Percentiles rank a stretch among this genome's conserved stretches.
phyloP scores from a whole-genome alignment of 2,113 vertebrate genomes.

The Deroptyus accipitrinus region DNA sequence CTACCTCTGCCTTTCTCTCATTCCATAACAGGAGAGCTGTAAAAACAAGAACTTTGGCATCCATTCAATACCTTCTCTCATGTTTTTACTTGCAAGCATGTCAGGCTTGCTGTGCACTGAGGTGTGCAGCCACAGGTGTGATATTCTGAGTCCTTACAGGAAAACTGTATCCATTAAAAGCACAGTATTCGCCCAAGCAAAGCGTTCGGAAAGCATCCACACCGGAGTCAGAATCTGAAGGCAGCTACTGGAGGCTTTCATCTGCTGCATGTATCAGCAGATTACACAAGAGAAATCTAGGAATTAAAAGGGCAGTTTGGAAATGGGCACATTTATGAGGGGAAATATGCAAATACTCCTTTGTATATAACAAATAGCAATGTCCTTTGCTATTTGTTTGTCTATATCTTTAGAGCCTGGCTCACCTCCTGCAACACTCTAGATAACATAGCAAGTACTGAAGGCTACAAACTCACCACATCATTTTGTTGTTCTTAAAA shows the following conservation, averaged over 20 bases:
- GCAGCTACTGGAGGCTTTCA: background rate
- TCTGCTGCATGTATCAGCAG: background rate
- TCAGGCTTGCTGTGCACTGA: background rate
- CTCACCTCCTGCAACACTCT: background rate
- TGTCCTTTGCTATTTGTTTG: background rate
- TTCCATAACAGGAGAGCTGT: background rate
- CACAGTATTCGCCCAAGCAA: background rate
- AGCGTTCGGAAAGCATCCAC: background rate
- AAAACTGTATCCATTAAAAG: background rate
- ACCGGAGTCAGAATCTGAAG: background rate
- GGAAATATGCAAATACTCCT: background rate
- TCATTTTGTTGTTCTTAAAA: background rate
- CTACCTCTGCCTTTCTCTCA: background rate
- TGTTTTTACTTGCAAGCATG: background rate
- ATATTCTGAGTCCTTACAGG: background rate
- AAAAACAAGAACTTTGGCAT: background rate
- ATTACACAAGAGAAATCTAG: background rate
- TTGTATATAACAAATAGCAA: too few species aligned
- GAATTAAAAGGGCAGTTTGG: background rate
- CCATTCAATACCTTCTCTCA: background rate
- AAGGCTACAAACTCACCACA: background rate
- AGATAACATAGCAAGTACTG: background rate
- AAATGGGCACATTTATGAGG: background rate
- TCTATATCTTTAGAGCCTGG: background rate
- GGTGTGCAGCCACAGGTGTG: background rate